Base-by-base conservation (phyloP, 1,140 invertebrate genomes). In the Wasmannia auropunctata region DNA sequence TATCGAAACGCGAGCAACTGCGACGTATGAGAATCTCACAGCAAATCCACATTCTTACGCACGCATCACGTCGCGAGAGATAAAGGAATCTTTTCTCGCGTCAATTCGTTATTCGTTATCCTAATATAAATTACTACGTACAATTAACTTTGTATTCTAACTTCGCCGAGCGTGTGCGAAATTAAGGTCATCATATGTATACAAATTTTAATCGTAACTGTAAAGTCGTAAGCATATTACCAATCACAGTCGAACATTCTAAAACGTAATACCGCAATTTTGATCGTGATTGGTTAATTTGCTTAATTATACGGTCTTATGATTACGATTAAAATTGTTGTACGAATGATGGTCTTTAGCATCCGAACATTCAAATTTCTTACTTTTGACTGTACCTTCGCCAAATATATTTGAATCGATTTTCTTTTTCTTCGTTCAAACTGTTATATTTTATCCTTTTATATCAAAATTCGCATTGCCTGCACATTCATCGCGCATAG, bases 1-100 rank as follows among this genome's bases (percentile, higher is more conserved):
- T 46, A 34, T 22, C 40, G 60, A 79, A 62, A 67, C 63, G 81
- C 14, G 58, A 85, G 34, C 65, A 75, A n/a, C 14, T 58, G 63
- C 76, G 37, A 37, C 14, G 16, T 40, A 34, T 14, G 19, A 3
- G 6, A 14, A 77, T n/a, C n/a, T n/a, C n/a, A 63, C 19, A 10
- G 19, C 54, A 77, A 76, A 37, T 62, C 72, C 16, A 5, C 11
- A 37, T 34, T 56, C 3, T 54, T 37, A 51, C 69, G 28, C 74
- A 37, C 19, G 34, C n/a, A n/a, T 37, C 62, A n/a, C 16, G 0
- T 65, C 28, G 43, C 34, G n/a, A 79, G 34, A 79, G 22, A 85
- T 16, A n/a, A 65, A 51, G 11, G 6, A 1, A n/a, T 16, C 70
- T 31, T 75, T 40, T 65, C 25, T 14, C 60, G 7, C n/a, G 0